Base-by-base conservation (phyloP, 2,113 vertebrate genomes). In the Petroica traversi region DNA sequence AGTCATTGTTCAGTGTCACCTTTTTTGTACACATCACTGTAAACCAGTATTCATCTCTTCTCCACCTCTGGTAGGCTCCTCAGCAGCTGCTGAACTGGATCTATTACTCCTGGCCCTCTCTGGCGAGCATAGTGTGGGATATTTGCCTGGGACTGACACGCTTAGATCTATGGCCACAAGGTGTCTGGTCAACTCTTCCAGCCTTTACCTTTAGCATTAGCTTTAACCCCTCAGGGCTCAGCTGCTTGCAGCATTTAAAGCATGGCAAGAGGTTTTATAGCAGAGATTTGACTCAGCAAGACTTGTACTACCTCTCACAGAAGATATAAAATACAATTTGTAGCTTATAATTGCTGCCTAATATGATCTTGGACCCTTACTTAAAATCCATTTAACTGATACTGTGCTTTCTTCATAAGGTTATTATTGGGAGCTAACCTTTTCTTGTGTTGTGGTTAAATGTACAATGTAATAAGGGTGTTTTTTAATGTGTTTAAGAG, bases 301-400 rank as follows among this genome's bases (percentile, higher is more conserved):
- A 51, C 88, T 96, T 95, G 74, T n/a, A 72, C 63, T 93, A 83
- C 88, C 92, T 96, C 94, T 90, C 23, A 58, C 86, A 94, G 82
- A 89, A 95, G 69, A 95, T 95, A 92, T 78, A 85, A 95, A 96
- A 91, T 83, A 89, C 72, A 85, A 91, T 95, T 96, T 97, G 61
- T 95, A 88, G 88, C 88, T 62, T 92, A 76, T 92, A 97, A 94
- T 96, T 95, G 89, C 90, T 94, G 75, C 59, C 51, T 93, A 93
- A 93, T 93, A 76, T 91, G 93, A 92, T 97, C 83, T 97, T 96
- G 85, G 92, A 97, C 85, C 92, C 93, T 95, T 94, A 90, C 94
- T 96, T 94, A 93, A 96, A 97, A 58, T 75, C 88, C 64, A 80
- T 96, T 94, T 96, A 82, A 92, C 95, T 94, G 93, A 96, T 97